Evolutionary conservation across 2,888 invertebrate species (phyloP), one percentile per base, ranked within the genome.

Genomic region (Epirrhoe alternata): DNA sequence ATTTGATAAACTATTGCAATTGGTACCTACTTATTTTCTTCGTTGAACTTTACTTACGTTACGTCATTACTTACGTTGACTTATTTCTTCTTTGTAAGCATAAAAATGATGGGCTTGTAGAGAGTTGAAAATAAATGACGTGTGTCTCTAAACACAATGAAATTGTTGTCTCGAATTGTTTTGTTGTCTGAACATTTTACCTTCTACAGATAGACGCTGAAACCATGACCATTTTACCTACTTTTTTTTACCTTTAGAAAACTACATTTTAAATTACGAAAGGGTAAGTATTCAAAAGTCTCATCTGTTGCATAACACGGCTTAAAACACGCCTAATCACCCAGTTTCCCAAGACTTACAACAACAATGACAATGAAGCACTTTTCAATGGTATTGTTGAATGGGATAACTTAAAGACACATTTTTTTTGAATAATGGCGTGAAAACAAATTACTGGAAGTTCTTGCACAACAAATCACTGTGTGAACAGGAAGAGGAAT

Each of bases 281-380:
- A 38, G 38, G 45, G 45, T 14, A 16, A 7, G 6, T 14, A 16
- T 14, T 14, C n/a, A n/a, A 47, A 47, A 47, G 45, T 30, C 7
- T 24, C 53, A 14, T 17, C 50, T 47, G 38, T 66, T 66, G 62
- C 59, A 51, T 53, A 62, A 62, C 8, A 24, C 49, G 31, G 31
- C 53, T 57, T 61, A 62, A 61, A 54, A 52, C 58, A 33, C 30
- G 45, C 35, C 68, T 72, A 72, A 72, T 72, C 65, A 67, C 64
- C 51, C 49, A 10, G 58, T 67, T 72, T 72, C 72, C 72, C 72
- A 72, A 69, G 68, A 53, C 60, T 62, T 63, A 60, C 63, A 63
- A 63, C 63, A 60, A 58, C 53, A 33, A 14, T n/a, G 51, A 67
- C 67, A 67, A 67, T 60, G 56, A 63, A 38, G 59, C 47, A 57